Base-by-base conservation (phyloP, 2,797 vertebrate genomes). In the Cottoperca gobio region DNA sequence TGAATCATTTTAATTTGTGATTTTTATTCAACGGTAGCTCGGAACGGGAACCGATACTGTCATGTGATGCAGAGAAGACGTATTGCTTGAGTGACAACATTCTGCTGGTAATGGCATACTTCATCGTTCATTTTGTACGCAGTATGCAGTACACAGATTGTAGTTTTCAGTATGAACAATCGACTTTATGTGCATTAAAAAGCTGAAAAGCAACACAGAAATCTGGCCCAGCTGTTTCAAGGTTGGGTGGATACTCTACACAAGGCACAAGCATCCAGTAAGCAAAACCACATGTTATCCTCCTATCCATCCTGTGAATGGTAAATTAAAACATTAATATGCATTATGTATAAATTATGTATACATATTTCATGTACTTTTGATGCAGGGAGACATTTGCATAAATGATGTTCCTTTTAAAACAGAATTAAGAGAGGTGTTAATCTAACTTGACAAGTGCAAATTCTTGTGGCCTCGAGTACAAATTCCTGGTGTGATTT, bases 401-500 rank as follows among this genome's bases (percentile, higher is more conserved):
- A 52, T 76, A 60, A 78, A 62, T 74, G 21, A 72, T 42, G n/a
- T 26, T 78, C n/a, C 48, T 78, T 79, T 76, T 48, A 68, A 84
- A 84, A 79, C 63, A 70, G 46, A 86, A 87, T 85, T 83, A 78
- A 79, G 45, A 75, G 55, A 66, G 12, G 50, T 42, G 68, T 73
- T 88, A 49, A 78, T 88, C 75, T 50, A 78, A 83, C 59, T 73
- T 83, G 87, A 89, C 64, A 86, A 85, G 74, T 78, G 70, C 61
- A 86, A 81, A 70, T 85, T 52, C 64, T 74, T 72, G 76, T 52
- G 65, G 81, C 83, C 65, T 74, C 5, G 2, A 69, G 60, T 72
- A 57, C 69, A 86, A 78, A 91, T 85, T 86, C 86, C 80, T 83
- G 76, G 49, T 80, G 81, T 77, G 82, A 88, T 90, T 86, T 87